phyloP scores from a whole-genome alignment of 2,797 vertebrate genomes.

The Pygocentrus nattereri region DNA sequence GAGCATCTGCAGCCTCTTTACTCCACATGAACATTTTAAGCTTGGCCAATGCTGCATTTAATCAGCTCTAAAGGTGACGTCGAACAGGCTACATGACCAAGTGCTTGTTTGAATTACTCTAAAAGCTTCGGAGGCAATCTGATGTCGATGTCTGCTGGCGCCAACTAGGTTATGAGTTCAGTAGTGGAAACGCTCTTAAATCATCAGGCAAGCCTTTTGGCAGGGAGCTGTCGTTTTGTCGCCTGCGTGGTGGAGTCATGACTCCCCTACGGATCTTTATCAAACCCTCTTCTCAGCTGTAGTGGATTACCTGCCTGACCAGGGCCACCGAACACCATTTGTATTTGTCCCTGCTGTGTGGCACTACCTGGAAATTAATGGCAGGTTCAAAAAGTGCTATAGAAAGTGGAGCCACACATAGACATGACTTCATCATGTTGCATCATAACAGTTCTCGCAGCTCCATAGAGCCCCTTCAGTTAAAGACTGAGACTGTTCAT shows the following conservation, averaged over 20 bases:
- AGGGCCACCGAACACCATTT: constrained; percentile 16
- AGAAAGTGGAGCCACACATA: constrained; percentile 23
- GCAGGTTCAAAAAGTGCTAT: constrained; percentile 4
- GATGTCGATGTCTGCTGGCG: neutral
- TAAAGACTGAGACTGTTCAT: constrained; percentile 7
- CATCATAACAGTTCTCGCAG: constrained; percentile 23
- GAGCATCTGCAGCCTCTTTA: neutral
- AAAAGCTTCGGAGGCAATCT: neutral
- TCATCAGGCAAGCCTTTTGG: constrained; percentile 16
- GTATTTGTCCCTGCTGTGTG: neutral
- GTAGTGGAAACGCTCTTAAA: constrained; percentile 33
- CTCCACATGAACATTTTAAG: neutral
- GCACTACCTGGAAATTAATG: constrained; percentile 47
- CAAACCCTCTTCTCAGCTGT: constrained; percentile 10
- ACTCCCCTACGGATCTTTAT: constrained; percentile 35
- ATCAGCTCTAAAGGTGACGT: neutral
- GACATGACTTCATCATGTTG: constrained; percentile 51
- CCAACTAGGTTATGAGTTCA: constrained; percentile 35
- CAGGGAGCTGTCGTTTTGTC: constrained; percentile 40
- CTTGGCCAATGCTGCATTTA: neutral
- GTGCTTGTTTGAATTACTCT: constrained; percentile 36
- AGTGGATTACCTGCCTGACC: constrained; percentile 32
- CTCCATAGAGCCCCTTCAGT: constrained; percentile 9
- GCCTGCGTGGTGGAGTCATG: constrained; percentile 24
- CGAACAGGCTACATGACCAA: constrained; percentile 2